These are phyloP conservation scores for Hirundichthys speculiger DNA, from an alignment of 2,113 vertebrate genomes.

Conservation along the genomic window DNA sequence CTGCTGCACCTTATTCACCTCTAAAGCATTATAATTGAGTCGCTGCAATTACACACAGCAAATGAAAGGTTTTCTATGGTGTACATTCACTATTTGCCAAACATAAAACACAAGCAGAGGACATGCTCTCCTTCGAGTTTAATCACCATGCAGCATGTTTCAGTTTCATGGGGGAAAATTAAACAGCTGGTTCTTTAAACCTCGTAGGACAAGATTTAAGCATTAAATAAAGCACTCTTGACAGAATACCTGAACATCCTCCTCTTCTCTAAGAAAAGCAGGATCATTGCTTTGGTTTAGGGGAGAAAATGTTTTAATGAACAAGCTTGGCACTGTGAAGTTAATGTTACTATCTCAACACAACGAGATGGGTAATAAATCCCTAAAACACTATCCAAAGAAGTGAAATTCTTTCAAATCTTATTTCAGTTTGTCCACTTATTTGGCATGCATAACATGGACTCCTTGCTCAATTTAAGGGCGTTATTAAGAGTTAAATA, in stretches of 20 bases:
- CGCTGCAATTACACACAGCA: not conserved
- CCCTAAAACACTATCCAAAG: too few relatives aligned
- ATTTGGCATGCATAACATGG: conserved; percentile 12
- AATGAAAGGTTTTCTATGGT: conserved; percentile 21
- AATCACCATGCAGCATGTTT: too few relatives aligned
- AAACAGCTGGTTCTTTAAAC: too few relatives aligned
- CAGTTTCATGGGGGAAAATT: conserved; percentile 1
- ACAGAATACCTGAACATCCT: conserved; percentile 3
- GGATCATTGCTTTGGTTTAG: conserved; percentile 52
- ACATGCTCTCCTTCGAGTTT: too few relatives aligned
- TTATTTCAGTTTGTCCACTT: conserved; percentile 1
- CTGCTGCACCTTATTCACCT: conserved; percentile 2
- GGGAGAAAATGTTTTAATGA: conserved; percentile 14
- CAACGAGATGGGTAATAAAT: too few relatives aligned
- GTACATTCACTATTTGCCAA: conserved; percentile 48
- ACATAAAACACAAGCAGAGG: not conserved
- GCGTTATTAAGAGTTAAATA: not conserved
- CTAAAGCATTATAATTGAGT: not conserved
- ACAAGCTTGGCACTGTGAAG: conserved; percentile 32
- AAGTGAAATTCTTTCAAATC: not conserved
- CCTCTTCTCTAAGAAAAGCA: conserved; percentile 16
- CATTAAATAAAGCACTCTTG: conserved; percentile 4
- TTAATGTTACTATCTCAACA: too few relatives aligned
- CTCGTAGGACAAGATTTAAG: not conserved
- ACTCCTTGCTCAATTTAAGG: not conserved